Percentiles rank a stretch among this genome's conserved stretches.
These are phyloP conservation scores for Amblyopsis rosae DNA, from an alignment of 2,113 vertebrate species.

Conservation along the genomic window DNA sequence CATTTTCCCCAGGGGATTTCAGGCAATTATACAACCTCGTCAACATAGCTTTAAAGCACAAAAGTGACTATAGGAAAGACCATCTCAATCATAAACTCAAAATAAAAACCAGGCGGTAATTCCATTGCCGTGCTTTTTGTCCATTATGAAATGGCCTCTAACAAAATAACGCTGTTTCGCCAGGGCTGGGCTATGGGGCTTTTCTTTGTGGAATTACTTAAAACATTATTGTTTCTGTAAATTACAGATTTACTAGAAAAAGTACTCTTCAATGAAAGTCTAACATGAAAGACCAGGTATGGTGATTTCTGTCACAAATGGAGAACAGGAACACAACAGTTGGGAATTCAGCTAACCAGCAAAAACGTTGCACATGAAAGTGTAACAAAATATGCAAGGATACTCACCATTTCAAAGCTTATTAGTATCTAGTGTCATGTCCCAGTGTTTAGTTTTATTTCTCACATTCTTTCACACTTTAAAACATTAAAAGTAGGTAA, in stretches of 20 bases:
- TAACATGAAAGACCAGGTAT: slow-evolving; percentile 22
- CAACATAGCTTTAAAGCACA: slow-evolving; percentile 38
- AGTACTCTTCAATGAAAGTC: not conserved
- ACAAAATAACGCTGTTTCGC: slow-evolving; percentile 8
- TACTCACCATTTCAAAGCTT: slow-evolving; percentile 30
- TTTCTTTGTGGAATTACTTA: slow-evolving; percentile 11
- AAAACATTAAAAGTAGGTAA: slow-evolving; percentile 14
- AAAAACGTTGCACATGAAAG: slow-evolving; percentile 26
- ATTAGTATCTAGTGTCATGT: slow-evolving; percentile 17
- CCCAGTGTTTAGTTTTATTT: slow-evolving; percentile 52
- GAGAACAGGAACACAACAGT: slow-evolving; percentile 24
- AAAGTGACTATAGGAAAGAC: slow-evolving; percentile 26
- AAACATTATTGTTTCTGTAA: slow-evolving; percentile 6
- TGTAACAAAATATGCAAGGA: slow-evolving; percentile 29
- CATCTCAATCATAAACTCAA: not conserved
- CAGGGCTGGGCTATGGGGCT: slow-evolving; percentile 17
- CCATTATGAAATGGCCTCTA: slow-evolving; percentile 9
- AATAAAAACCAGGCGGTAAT: slow-evolving; percentile 3
- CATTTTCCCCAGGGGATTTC: slow-evolving; percentile 43
- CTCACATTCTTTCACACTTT: slow-evolving; percentile 4
- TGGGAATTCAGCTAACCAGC: slow-evolving; percentile 17
- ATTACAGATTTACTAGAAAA: not conserved
- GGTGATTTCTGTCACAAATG: slow-evolving; percentile 8
- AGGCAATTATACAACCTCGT: slow-evolving; percentile 40
- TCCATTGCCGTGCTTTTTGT: slow-evolving; percentile 1